Base-by-base conservation (phyloP, 2,888 invertebrate genomes). In the Meghimatium bilineatum region DNA sequence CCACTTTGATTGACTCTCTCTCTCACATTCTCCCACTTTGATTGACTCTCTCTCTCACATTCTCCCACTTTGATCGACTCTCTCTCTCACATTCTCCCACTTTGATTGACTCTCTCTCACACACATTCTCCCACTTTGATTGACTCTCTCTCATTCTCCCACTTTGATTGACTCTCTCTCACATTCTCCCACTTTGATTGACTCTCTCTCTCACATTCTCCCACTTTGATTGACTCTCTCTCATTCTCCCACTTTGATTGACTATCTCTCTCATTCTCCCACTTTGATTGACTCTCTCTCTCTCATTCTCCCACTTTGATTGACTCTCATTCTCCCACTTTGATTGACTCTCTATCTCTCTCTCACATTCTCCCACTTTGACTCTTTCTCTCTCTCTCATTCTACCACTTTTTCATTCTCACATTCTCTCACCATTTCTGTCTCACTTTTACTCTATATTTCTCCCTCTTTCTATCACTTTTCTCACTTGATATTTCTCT, bases 191-290 rank as follows among this genome's bases (percentile, higher is more conserved):
- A 23, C 3, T 56, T 23, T 17, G 2, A 17, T 63, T 78, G 66
- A 38, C 66, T 78, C 38, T 78, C 79, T 69, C 79, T 79, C 69
- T 79, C 49, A 38, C 79, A 38, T 44, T 67, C 79, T 49, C 29
- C 14, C 14, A 44, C 29, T 79, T 49, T 79, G 29, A 32, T 29
- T 17, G 32, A 17, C 69, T 69, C 52, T 69, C 52, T 80, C 69
- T 49, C 49, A 67, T 38, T 69, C 69, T 49, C 79, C 29, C 29
- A 29, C 79, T 79, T 38, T 69, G 29, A 67, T 29, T 67, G n/a
- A 20, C 66, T 67, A n/a, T 79, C 49, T 67, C 67, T 67, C 32
- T 79, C 8, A 44, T 36, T 78, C 63, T 56, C 44, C 12, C 63
- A 44, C 49, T 49, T 69, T 26, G n/a, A n/a, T n/a, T 32, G n/a